A percentile compares a stretch with the other conserved stretches of the same genome.
Evolutionary conservation across 2,113 vertebrate genomes (phyloP).

Genomic region (Alligator sinensis): DNA sequence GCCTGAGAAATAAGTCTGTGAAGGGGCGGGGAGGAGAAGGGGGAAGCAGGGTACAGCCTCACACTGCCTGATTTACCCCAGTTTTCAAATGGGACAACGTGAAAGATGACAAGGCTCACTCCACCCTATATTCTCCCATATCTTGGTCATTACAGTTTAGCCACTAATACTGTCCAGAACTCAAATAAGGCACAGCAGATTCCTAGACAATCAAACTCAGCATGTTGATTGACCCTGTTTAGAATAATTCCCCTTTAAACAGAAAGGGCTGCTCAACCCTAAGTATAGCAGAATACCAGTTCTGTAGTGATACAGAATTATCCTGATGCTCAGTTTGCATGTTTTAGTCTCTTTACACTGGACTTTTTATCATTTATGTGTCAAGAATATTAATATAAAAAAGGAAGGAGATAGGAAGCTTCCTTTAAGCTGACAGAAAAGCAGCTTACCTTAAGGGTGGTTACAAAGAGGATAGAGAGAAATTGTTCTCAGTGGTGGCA

Average conservation of each 20-base stretch:
- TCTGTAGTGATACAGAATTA: neutral
- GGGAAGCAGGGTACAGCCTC: too few relatives aligned
- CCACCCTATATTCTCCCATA: neutral
- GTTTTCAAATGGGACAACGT: too few relatives aligned
- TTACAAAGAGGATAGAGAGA: too few relatives aligned
- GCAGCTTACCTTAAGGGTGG: too few relatives aligned
- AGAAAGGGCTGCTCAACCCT: neutral
- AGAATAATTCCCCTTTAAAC: neutral
- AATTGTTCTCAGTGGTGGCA: too few relatives aligned
- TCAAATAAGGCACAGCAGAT: neutral
- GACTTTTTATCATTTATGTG: neutral
- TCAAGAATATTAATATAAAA: accelerated
- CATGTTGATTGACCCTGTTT: neutral
- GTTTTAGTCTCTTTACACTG: neutral
- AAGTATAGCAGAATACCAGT: neutral
- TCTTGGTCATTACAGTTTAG: neutral
- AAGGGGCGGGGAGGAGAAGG: neutral
- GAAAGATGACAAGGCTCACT: neutral
- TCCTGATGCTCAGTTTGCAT: neutral
- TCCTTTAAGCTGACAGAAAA: too few relatives aligned
- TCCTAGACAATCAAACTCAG: neutral
- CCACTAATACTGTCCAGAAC: neutral
- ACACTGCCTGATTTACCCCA: too few relatives aligned
- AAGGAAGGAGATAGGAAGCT: neutral
- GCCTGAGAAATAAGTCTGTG: neutral